Percentiles rank a stretch among this genome's conserved stretches.
Conservation (phyloP, 2,888 invertebrate species). For the Cantharis rufa region DNA sequence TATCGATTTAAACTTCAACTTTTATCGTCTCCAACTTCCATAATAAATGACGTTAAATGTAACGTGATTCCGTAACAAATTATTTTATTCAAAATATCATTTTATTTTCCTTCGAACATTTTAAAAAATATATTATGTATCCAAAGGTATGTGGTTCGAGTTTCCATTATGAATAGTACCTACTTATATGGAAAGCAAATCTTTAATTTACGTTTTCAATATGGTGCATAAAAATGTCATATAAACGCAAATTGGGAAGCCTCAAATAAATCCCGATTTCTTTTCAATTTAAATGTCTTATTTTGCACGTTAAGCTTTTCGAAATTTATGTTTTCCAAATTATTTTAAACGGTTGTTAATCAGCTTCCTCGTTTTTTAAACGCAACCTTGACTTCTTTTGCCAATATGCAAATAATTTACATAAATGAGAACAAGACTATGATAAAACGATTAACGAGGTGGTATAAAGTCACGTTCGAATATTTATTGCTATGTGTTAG, state of each 20-base stretch:
- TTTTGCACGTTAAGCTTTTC: background rate
- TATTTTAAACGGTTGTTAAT: background rate
- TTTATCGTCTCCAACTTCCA: background rate
- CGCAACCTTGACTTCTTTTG: background rate
- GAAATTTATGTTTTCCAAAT: background rate
- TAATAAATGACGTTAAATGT: background rate
- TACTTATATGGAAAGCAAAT: background rate
- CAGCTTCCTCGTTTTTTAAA: background rate
- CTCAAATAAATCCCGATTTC: background rate
- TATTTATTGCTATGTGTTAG: conserved; percentile 15
- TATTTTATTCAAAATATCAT: background rate
- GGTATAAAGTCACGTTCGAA: conserved; percentile 13
- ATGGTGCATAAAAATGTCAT: background rate
- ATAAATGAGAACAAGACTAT: background rate
- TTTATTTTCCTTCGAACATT: background rate
- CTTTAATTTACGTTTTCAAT: background rate
- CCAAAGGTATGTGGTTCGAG: background rate
- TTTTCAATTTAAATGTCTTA: background rate
- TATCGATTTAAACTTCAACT: background rate
- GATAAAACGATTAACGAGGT: background rate
- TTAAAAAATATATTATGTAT: background rate
- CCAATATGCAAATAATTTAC: background rate
- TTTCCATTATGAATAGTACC: background rate
- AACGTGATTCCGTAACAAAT: background rate
- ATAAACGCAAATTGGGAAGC: background rate